Conservation (phyloP, 2,113 vertebrate species). For the Microcebus ravelobensis region DNA sequence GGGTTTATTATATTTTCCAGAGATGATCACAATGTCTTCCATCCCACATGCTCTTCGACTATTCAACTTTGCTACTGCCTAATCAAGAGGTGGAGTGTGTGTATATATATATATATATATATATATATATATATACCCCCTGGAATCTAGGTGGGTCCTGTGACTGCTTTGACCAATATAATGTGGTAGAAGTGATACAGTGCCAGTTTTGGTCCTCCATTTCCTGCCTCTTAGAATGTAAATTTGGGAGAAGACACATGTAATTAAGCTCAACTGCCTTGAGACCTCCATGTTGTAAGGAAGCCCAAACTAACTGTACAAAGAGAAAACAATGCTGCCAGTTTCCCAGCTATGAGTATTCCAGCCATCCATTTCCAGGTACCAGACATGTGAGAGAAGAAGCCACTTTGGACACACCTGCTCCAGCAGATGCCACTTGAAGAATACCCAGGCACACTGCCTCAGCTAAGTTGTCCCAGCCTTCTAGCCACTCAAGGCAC, state of each 20-base stretch:
- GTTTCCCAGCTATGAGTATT: background rate
- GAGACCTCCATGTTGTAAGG: background rate
- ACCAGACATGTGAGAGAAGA: background rate
- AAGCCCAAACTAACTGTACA: background rate
- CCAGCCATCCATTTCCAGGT: background rate
- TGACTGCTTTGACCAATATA: background rate
- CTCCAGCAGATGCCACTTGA: background rate
- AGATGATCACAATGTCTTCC: background rate
- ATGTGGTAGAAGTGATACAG: background rate
- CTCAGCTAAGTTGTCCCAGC: background rate
- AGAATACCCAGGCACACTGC: background rate
- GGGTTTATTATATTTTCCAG: background rate
- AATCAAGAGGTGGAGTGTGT: background rate
- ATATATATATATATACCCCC: background rate
- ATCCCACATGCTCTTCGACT: background rate
- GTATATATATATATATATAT: background rate
- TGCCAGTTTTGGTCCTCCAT: background rate
- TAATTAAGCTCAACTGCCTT: background rate
- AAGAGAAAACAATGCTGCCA: background rate
- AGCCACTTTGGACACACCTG: background rate
- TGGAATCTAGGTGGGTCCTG: background rate
- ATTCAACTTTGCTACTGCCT: background rate
- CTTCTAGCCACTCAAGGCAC: background rate
- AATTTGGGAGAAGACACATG: background rate
- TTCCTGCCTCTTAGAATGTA: background rate